These are phyloP conservation scores for Hestina assimilis DNA, from an alignment of 1,140 invertebrate species.

Conservation along the genomic window DNA sequence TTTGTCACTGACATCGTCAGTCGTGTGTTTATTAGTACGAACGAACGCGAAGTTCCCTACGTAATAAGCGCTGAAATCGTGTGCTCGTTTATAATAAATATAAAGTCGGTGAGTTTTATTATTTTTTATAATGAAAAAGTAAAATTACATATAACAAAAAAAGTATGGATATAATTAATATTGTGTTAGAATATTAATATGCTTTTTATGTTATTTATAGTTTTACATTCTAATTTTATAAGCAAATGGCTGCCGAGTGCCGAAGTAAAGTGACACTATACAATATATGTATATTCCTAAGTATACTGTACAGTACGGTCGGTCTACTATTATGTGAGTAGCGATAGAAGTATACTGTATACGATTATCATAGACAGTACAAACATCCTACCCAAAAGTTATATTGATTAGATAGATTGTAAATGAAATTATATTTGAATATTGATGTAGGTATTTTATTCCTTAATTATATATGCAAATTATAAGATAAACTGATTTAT, in stretches of 20 bases:
- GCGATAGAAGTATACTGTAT: slow-evolving; percentile 8
- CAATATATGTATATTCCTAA: too few species aligned
- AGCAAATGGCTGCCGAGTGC: slow-evolving; percentile 78
- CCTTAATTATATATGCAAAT: too few species aligned
- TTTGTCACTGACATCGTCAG: slow-evolving; percentile 54
- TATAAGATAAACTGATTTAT: too few species aligned
- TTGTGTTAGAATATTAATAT: slow-evolving; percentile 26
- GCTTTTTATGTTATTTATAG: slow-evolving; percentile 54
- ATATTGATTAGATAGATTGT: too few species aligned
- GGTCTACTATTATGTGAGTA: slow-evolving; percentile 36
- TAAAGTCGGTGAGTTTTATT: slow-evolving; percentile 65
- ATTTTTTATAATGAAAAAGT: slow-evolving; percentile 37
- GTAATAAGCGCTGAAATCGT: slow-evolving; percentile 78
- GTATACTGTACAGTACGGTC: slow-evolving; percentile 12
- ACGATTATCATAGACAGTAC: slow-evolving; percentile 18
- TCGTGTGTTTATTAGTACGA: slow-evolving; percentile 60
- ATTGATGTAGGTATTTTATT: too few species aligned
- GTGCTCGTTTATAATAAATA: slow-evolving; percentile 66
- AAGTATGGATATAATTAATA: slow-evolving; percentile 7
- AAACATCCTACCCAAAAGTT: background rate
- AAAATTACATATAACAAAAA: slow-evolving; percentile 23
- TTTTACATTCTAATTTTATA: slow-evolving; percentile 72
- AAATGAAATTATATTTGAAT: too few species aligned
- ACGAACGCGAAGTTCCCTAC: slow-evolving; percentile 70
- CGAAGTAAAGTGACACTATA: slow-evolving; percentile 67